Conservation (phyloP, 1,140 invertebrate species). For the Spodoptera frugiperda region DNA sequence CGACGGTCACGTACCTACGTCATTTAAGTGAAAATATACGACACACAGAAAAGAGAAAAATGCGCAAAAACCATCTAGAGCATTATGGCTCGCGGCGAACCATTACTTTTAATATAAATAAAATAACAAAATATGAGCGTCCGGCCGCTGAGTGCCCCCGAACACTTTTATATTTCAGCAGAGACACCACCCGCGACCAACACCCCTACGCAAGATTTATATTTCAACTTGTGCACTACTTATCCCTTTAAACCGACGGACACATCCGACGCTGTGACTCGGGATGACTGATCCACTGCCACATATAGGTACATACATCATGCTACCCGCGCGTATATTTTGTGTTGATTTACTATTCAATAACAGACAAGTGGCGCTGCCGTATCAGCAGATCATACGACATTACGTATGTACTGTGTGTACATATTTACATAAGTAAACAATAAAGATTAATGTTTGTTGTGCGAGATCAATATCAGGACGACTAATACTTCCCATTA, state of each 20-base stretch:
- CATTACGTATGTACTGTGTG: constrained; percentile 20
- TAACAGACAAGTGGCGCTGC: constrained; percentile 3
- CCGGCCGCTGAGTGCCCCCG: constrained; percentile 82
- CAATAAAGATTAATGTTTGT: constrained; percentile 33
- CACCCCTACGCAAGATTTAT: constrained; percentile 59
- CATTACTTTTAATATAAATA: constrained; percentile 87
- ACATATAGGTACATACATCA: too few species aligned
- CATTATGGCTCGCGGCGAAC: constrained; percentile 77
- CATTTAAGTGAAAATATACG: constrained; percentile 86
- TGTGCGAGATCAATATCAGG: constrained; percentile 15
- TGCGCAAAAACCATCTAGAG: constrained; percentile 79
- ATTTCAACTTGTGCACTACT: constrained; percentile 47
- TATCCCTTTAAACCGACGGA: constrained; percentile 38
- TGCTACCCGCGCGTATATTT: neutral
- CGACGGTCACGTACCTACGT: constrained; percentile 76
- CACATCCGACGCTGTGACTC: constrained; percentile 32
- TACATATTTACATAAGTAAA: constrained; percentile 28
- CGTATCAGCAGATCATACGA: constrained; percentile 16
- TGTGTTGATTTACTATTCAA: neutral
- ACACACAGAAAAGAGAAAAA: constrained; percentile 79
- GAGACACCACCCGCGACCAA: constrained; percentile 43
- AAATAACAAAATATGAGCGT: constrained; percentile 86
- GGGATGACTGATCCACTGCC: neutral
- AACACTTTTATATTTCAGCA: constrained; percentile 83
- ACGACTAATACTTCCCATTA: constrained; percentile 17